Percentiles rank a stretch among this genome's conserved stretches.
Evolutionary conservation across 64 coral and sea anemone genomes (phyloP).

Genomic region (Catalaphyllia jardinei): DNA sequence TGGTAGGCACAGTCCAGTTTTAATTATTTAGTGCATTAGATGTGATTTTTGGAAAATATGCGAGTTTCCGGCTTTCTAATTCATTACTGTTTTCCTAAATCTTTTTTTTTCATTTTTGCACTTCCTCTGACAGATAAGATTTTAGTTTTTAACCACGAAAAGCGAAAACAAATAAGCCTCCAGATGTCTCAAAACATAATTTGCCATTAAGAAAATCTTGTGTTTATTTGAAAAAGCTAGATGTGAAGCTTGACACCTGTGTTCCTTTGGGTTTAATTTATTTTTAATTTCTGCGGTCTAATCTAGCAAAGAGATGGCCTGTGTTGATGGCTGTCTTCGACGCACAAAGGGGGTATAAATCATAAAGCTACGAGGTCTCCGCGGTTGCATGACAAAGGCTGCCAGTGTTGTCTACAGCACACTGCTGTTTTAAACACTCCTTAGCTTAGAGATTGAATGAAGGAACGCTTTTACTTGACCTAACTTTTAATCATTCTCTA

Average conservation of each 20-base stretch:
- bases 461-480: background rate
- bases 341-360: background rate
- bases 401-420: background rate
- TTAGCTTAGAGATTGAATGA: background rate
- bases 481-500: no score
- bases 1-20: background rate
- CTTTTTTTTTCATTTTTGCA: background rate
- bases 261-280: background rate
- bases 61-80: background rate
- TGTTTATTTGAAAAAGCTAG: background rate
- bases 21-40: background rate
- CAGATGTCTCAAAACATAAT: background rate
- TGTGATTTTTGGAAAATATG: background rate
- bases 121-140: background rate
- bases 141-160: conserved; percentile 2
- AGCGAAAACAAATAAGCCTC: background rate
- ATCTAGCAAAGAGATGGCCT: background rate
- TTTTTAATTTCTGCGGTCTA: background rate
- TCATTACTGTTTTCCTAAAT: background rate
- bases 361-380: background rate
- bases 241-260: conserved; percentile 1
- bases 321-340: background rate
- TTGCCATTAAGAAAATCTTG: background rate
- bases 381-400: background rate
- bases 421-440: background rate